phyloP scores from a whole-genome alignment of 1,140 invertebrate genomes.

The Agrilus planipennis region DNA sequence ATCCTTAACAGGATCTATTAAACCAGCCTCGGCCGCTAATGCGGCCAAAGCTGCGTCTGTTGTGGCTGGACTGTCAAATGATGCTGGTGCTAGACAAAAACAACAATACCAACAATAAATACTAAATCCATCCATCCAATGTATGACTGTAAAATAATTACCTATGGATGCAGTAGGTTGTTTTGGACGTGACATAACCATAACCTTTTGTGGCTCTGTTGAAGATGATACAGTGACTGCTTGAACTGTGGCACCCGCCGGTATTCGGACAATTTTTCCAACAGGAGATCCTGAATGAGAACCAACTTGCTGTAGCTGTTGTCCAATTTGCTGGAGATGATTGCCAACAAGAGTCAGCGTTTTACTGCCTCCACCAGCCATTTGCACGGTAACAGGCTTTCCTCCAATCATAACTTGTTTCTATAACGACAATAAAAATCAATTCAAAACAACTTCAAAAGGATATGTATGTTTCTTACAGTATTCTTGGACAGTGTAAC shows the following conservation, averaged over 20 bases:
- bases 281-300: slow-evolving; percentile 10
- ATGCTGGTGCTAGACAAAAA: slow-evolving; percentile 34
- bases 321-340: slow-evolving; percentile 10
- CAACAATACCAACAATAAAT: too few species aligned
- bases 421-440: slow-evolving; percentile 25
- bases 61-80: slow-evolving; percentile 46
- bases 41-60: slow-evolving; percentile 53
- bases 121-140: too few species aligned
- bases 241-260: slow-evolving; percentile 24
- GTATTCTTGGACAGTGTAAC: slow-evolving; percentile 40
- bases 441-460: too few species aligned
- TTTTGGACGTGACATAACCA: slow-evolving; percentile 39
- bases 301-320: too few species aligned
- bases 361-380: slow-evolving; percentile 30
- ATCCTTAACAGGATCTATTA: slow-evolving; percentile 44
- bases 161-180: slow-evolving; percentile 42
- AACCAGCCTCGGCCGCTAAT: slow-evolving; percentile 50
- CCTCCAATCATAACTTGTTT: slow-evolving; percentile 54
- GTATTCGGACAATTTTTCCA: slow-evolving; percentile 32
- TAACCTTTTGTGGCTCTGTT: slow-evolving; percentile 38
- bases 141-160: slow-evolving; percentile 9
- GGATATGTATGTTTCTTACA: slow-evolving; percentile 20
- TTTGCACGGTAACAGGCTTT: slow-evolving; percentile 52
- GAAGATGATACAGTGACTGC: slow-evolving; percentile 12
- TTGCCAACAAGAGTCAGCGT: slow-evolving; percentile 28